Percentiles rank a stretch among this genome's conserved stretches.
Evolutionary conservation across 2,113 vertebrate genomes (phyloP).

Genomic region (Rattus rattus): DNA sequence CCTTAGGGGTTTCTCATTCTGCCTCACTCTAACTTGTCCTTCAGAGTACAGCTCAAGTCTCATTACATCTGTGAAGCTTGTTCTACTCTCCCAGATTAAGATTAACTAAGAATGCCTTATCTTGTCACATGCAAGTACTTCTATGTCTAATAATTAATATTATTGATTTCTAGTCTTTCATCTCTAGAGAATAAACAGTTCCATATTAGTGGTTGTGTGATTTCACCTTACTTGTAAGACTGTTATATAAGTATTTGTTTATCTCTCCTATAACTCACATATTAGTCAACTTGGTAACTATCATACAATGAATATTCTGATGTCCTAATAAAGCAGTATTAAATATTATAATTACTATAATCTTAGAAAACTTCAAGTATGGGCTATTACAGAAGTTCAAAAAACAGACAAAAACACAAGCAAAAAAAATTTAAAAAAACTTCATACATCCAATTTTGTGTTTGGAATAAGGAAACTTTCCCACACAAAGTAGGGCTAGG

Average conservation of each 20-base stretch:
- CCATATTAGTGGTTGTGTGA: background rate
- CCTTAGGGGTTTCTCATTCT: background rate
- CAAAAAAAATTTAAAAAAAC: too few relatives aligned
- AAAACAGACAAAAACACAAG: too few relatives aligned
- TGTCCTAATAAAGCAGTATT: background rate
- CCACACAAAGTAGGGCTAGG: background rate
- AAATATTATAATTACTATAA: background rate
- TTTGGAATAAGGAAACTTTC: background rate
- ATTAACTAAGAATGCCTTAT: background rate
- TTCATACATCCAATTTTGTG: background rate
- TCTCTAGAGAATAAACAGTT: background rate
- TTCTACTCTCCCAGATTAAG: background rate
- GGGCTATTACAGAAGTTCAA: background rate
- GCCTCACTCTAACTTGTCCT: background rate
- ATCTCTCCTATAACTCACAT: background rate
- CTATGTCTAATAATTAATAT: background rate
- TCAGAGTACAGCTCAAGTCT: background rate
- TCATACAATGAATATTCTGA: background rate
- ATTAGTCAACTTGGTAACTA: background rate
- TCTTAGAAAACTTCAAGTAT: background rate
- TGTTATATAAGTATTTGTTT: background rate
- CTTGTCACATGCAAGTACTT: background rate
- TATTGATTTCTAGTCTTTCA: background rate
- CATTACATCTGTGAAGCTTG: background rate
- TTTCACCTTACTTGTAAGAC: constrained; percentile 23